These are phyloP conservation scores for Dione juno DNA, from an alignment of 2,888 invertebrate species.

Conservation along the genomic window DNA sequence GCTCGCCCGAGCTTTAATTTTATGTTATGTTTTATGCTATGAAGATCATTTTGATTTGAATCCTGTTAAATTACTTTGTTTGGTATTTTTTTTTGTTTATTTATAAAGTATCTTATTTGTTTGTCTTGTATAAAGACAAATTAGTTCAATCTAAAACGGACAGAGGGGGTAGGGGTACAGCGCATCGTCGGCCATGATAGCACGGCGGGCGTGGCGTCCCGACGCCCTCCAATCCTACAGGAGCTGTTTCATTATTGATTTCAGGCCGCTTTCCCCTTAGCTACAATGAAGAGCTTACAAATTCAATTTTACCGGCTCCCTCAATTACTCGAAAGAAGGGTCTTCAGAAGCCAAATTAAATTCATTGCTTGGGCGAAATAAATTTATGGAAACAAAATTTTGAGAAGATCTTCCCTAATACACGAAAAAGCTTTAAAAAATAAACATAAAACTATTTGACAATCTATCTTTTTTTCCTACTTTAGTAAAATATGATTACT, in stretches of 20 bases:
- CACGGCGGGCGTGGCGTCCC: constrained; percentile 64
- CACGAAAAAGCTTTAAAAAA: too few relatives aligned
- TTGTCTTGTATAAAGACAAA: neutral
- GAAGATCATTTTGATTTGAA: neutral
- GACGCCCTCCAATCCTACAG: constrained; percentile 65
- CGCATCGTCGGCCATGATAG: constrained; percentile 68
- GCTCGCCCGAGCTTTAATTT: neutral
- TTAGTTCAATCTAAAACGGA: neutral
- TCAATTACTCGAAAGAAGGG: constrained; percentile 2
- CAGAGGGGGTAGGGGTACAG: constrained; percentile 25
- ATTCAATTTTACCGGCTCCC: constrained; percentile 11
- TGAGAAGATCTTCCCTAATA: neutral
- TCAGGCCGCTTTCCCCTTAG: constrained; percentile 60
- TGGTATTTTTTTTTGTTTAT: neutral
- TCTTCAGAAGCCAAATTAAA: constrained; percentile 6
- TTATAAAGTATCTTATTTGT: neutral
- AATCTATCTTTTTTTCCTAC: neutral
- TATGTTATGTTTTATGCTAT: neutral
- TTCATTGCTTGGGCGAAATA: neutral
- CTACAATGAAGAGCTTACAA: constrained; percentile 29
- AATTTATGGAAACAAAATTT: neutral
- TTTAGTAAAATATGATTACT: neutral
- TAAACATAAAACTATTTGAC: too few relatives aligned
- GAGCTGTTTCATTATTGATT: constrained; percentile 72
- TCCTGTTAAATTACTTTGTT: neutral